Percentiles rank a stretch among this genome's conserved stretches.
Conservation (phyloP, 1,140 invertebrate genomes). For the Parapsyche elsis region DNA sequence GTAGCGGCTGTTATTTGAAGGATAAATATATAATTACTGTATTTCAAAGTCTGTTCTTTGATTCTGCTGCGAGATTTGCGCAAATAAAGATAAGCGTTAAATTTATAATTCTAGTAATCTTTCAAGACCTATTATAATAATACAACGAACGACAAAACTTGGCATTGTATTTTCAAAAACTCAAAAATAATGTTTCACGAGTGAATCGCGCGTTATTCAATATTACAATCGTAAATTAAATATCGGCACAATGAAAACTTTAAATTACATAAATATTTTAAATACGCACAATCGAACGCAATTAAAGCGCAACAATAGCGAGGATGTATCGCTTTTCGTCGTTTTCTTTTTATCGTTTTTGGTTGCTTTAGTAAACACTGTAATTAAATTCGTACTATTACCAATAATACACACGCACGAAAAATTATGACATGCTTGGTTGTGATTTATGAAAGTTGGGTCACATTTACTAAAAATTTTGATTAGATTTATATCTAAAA, state of each 20-base stretch:
- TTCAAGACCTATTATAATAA: too few species aligned
- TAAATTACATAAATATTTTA: too few species aligned
- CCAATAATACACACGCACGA: too few species aligned
- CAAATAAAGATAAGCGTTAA: slow-evolving; percentile 9
- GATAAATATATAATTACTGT: slow-evolving; percentile 27
- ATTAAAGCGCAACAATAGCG: too few species aligned
- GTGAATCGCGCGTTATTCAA: not conserved
- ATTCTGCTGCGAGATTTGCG: not conserved
- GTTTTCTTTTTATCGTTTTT: too few species aligned
- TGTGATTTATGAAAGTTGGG: too few species aligned
- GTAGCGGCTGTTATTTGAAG: slow-evolving; percentile 10
- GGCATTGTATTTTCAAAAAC: slow-evolving; percentile 6
- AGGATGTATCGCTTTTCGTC: too few species aligned
- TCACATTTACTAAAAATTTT: not conserved
- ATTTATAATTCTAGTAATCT: slow-evolving; percentile 24
- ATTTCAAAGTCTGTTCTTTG: slow-evolving; percentile 2
- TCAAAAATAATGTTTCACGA: not conserved
- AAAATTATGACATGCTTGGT: too few species aligned
- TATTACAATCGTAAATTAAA: not conserved
- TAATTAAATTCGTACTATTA: too few species aligned
- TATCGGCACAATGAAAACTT: too few species aligned
- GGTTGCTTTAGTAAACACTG: too few species aligned
- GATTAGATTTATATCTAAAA: slow-evolving; percentile 12
- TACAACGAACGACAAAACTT: slow-evolving; percentile 2
- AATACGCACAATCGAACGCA: too few species aligned